A percentile compares a stretch with the other conserved stretches of the same genome.
Evolutionary conservation across 2,113 vertebrate species (phyloP).

Genomic region (Centropus bengalensis): DNA sequence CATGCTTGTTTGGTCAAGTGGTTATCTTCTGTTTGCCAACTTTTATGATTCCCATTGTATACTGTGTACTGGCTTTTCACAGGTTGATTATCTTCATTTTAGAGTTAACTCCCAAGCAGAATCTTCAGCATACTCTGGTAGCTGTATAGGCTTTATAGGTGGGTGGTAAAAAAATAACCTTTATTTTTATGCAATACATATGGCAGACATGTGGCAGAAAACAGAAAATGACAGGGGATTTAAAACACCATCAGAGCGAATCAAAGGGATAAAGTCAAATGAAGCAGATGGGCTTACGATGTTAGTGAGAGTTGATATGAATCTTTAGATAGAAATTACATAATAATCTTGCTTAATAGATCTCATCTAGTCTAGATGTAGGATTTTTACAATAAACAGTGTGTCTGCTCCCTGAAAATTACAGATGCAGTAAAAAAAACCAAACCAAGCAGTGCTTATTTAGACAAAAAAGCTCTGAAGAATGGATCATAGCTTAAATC

Average conservation of each 20-base stretch:
- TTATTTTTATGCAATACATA: slow-evolving; percentile 55
- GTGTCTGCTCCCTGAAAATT: not conserved
- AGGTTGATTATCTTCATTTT: not conserved
- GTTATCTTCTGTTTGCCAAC: not conserved
- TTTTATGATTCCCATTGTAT: not conserved
- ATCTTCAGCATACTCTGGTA: slow-evolving; percentile 1
- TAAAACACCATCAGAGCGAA: slow-evolving; percentile 53
- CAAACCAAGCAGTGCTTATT: not conserved
- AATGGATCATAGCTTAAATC: not conserved
- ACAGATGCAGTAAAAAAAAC: not conserved
- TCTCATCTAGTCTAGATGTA: not conserved
- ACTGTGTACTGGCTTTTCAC: not conserved
- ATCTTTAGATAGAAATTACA: slow-evolving; percentile 13
- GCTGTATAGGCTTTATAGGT: slow-evolving; percentile 26
- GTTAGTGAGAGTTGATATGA: not conserved
- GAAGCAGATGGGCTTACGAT: slow-evolving; percentile 40
- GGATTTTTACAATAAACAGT: not conserved
- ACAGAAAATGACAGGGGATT: slow-evolving; percentile 53
- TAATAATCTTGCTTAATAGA: not conserved
- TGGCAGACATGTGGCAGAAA: slow-evolving; percentile 66
- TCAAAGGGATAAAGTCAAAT: slow-evolving; percentile 52
- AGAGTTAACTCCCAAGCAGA: not conserved
- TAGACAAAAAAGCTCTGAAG: not conserved
- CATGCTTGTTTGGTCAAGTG: slow-evolving; percentile 56
- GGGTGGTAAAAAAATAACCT: slow-evolving; percentile 46